A percentile compares a stretch with the other conserved stretches of the same genome.
Conservation (phyloP, 2,888 invertebrate species). For the Ischnus inquisitorius region DNA sequence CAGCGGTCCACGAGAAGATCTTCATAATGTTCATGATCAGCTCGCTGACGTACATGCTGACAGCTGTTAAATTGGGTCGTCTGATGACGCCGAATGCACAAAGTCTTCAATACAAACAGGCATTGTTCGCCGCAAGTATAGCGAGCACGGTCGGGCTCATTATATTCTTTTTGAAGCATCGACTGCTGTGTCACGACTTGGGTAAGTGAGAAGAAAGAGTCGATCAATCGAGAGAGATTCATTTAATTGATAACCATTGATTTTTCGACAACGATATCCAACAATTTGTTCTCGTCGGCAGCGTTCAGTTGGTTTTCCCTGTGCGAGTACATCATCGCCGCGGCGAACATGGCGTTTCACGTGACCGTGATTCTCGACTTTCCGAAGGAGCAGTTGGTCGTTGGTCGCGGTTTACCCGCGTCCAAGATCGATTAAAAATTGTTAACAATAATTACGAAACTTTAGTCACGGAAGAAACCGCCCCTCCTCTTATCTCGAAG, state of each 20-base stretch:
- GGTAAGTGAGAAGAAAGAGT: slow-evolving; percentile 88
- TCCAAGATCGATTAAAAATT: slow-evolving; percentile 81
- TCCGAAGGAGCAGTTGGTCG: slow-evolving; percentile 92
- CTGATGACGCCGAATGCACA: slow-evolving; percentile 84
- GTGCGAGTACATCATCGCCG: slow-evolving; percentile 96
- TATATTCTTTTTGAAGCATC: slow-evolving; percentile 95
- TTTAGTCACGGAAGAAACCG: slow-evolving; percentile 67
- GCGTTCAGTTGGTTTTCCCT: slow-evolving; percentile 98
- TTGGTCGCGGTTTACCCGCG: slow-evolving; percentile 88
- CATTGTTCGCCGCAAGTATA: slow-evolving; percentile 91
- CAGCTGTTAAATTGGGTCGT: slow-evolving; percentile 88
- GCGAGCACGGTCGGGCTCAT: slow-evolving; percentile 93
- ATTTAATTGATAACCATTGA: neutral
- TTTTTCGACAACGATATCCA: slow-evolving; percentile 1
- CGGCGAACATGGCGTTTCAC: slow-evolving; percentile 97
- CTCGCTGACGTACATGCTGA: slow-evolving; percentile 93
- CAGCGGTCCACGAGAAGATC: slow-evolving; percentile 96
- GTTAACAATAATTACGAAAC: slow-evolving; percentile 48
- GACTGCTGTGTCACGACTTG: slow-evolving; percentile 95
- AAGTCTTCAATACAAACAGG: slow-evolving; percentile 88
- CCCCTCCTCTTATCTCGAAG: slow-evolving; percentile 79
- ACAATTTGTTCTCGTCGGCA: slow-evolving; percentile 82
- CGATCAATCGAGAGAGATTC: slow-evolving; percentile 34
- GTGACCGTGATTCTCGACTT: slow-evolving; percentile 95
- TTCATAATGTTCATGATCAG: slow-evolving; percentile 96